These are phyloP conservation scores for Trachelipus rathkii DNA, from an alignment of 1,140 invertebrate genomes.

Conservation along the genomic window DNA sequence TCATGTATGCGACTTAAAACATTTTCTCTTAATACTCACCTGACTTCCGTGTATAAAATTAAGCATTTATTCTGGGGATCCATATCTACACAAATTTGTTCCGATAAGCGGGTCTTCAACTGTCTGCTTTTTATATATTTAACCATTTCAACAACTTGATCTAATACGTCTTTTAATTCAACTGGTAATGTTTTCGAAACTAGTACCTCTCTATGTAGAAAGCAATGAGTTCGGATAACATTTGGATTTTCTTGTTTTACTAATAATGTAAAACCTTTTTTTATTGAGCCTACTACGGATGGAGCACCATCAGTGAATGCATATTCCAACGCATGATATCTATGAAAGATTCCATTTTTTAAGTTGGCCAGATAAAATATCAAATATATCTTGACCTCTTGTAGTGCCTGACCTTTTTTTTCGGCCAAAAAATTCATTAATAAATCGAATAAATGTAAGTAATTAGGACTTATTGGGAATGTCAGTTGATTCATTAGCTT, in stretches of 20 bases:
- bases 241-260: no score
- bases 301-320: slow-evolving; percentile 26
- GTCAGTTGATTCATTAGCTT: slow-evolving; percentile 24
- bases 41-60: slow-evolving; percentile 4
- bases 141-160: slow-evolving; percentile 29
- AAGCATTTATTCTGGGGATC: neutral
- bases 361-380: slow-evolving; percentile 22
- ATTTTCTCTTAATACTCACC: neutral
- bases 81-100: no score
- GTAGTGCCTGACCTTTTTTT: slow-evolving; percentile 20
- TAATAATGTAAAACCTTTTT: slow-evolving; percentile 11
- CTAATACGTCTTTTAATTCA: slow-evolving; percentile 28
- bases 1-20: slow-evolving; percentile 12
- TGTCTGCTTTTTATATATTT: neutral
- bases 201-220: no score
- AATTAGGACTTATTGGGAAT: slow-evolving; percentile 12
- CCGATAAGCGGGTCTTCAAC: neutral
- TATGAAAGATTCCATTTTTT: slow-evolving; percentile 11
- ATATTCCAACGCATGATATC: slow-evolving; percentile 20
- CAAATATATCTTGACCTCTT: slow-evolving; percentile 28
- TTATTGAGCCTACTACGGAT: slow-evolving; percentile 22
- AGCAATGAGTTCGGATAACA: no score
- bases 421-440: slow-evolving; percentile 7
- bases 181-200: slow-evolving; percentile 4
- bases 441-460: no score